phyloP scores from a whole-genome alignment of 1,140 invertebrate species.

The Drosophila sproati region DNA sequence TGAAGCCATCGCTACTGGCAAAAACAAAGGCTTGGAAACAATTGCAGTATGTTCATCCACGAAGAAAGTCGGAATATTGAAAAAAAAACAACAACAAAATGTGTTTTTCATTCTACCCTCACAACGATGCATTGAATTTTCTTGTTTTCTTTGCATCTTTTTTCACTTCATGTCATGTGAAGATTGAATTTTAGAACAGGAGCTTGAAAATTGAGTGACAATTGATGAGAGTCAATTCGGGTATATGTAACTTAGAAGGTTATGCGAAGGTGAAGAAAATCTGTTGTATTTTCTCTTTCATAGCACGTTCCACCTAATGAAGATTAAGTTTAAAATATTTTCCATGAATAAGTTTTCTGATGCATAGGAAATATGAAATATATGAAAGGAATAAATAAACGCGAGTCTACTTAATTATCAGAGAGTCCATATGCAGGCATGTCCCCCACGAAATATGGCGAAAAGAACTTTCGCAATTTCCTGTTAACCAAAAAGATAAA shows the following conservation, averaged over 20 bases:
- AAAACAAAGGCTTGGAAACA: constrained; percentile 12
- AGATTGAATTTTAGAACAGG: constrained; percentile 18
- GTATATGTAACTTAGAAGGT: neutral
- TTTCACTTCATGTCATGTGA: neutral
- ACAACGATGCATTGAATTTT: neutral
- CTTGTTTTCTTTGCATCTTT: neutral
- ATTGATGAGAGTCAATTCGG: constrained; percentile 13
- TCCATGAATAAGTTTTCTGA: neutral
- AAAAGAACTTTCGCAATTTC: constrained; percentile 74
- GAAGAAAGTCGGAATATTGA: neutral
- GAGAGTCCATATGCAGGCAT: neutral
- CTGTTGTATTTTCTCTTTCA: too few relatives aligned
- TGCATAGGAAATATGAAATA: neutral
- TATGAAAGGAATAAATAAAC: neutral
- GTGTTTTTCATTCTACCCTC: too few relatives aligned
- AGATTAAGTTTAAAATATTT: too few relatives aligned
- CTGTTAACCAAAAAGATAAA: constrained; percentile 43
- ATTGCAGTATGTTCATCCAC: constrained; percentile 37
- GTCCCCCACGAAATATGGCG: neutral
- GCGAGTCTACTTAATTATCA: neutral
- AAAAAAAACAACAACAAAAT: constrained; percentile 7
- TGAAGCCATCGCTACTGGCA: constrained; percentile 57
- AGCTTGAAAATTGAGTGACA: constrained; percentile 27
- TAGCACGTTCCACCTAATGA: too few relatives aligned
- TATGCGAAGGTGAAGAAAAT: neutral